A percentile compares a stretch with the other conserved stretches of the same genome.
These are phyloP conservation scores for Diacarnus erythraeanus DNA, from an alignment of 37 sponge, comb jelly and placozoan genomes.

Conservation along the genomic window DNA sequence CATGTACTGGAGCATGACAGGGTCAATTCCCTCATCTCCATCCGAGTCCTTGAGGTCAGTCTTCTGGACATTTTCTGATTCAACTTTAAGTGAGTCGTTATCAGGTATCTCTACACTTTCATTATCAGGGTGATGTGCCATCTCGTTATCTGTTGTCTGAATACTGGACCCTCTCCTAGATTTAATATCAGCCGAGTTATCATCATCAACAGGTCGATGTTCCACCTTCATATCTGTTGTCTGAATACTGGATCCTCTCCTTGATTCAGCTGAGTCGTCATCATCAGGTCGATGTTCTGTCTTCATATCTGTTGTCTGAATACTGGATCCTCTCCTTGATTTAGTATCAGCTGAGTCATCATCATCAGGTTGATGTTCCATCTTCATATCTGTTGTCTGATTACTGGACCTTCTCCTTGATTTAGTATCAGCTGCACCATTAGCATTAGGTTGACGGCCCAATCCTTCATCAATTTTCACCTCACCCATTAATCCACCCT, in stretches of 20 bases:
- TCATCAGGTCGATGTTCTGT: background rate
- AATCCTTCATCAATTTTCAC: background rate
- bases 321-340: background rate
- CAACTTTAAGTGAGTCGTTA: background rate
- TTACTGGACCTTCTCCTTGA: background rate
- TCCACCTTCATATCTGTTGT: background rate
- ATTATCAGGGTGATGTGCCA: background rate
- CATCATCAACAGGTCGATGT: background rate
- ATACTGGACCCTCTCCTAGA: too few relatives aligned
- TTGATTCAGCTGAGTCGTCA: background rate
- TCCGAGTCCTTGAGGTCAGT: background rate
- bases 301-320: background rate
- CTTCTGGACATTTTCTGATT: too few relatives aligned
- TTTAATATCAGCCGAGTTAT: background rate
- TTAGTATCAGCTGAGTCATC: background rate
- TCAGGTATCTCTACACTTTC: too few relatives aligned
- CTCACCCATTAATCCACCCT: background rate
- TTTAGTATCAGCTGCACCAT: too few relatives aligned
- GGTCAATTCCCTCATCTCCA: constrained; percentile 41
- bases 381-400: background rate
- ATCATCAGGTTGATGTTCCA: background rate
- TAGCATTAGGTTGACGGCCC: background rate
- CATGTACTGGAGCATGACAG: constrained; percentile 79
- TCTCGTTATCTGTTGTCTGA: background rate
- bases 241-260: background rate